Conservation (phyloP, 2,113 vertebrate genomes). For the Halcyon senegalensis region DNA sequence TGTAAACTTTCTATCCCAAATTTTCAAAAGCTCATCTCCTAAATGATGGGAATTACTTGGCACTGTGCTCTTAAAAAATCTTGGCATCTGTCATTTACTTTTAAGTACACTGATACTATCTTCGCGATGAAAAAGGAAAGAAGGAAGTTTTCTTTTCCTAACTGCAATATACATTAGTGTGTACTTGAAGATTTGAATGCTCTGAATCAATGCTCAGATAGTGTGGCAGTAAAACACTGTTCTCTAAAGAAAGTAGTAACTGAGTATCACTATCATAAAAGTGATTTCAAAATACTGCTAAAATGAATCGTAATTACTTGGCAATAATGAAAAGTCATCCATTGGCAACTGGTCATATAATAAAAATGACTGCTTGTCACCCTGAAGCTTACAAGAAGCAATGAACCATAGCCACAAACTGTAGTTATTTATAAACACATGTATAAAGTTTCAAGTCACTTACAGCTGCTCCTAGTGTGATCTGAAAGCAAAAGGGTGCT, state of each 20-base stretch:
- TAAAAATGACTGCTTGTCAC: background rate
- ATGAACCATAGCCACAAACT: background rate
- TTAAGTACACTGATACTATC: background rate
- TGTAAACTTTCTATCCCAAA: too few relatives aligned
- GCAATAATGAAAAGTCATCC: background rate
- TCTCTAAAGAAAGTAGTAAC: background rate
- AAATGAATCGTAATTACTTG: background rate
- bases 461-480: background rate
- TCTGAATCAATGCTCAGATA: background rate
- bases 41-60: too few relatives aligned
- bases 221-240: background rate
- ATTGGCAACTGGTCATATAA: background rate
- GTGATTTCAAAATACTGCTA: background rate
- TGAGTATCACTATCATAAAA: background rate
- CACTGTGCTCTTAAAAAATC: too few relatives aligned
- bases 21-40: too few relatives aligned
- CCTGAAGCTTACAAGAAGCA: background rate
- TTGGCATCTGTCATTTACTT: too few relatives aligned
- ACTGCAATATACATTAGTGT: background rate
- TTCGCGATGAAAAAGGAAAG: background rate
- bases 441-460: background rate
- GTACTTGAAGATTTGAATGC: background rate
- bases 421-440: constrained; percentile 6
- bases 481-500: background rate
- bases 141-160: background rate